Evolutionary conservation across 2,888 invertebrate species (phyloP).

Genomic region (Odontothrips loti): DNA sequence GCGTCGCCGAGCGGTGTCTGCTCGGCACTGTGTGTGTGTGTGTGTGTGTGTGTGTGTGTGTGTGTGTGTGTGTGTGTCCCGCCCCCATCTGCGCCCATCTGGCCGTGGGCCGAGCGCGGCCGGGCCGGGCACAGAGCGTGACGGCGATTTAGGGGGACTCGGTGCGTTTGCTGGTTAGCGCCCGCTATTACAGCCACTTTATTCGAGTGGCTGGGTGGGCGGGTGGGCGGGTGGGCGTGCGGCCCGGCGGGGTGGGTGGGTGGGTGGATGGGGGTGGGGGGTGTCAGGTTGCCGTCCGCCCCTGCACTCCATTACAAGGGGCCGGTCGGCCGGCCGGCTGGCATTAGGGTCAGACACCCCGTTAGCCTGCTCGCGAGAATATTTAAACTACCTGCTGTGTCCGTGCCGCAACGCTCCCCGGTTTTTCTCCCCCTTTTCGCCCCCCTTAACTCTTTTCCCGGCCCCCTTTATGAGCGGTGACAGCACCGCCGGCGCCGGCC

Average conservation of each 20-base stretch:
- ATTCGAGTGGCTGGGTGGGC: not conserved
- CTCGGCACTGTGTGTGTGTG: no score
- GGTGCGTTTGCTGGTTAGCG: slow-evolving; percentile 4
- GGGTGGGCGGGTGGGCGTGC: not conserved
- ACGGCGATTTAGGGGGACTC: not conserved
- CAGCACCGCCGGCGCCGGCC: not conserved
- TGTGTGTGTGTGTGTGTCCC: no score
- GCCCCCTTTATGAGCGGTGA: not conserved
- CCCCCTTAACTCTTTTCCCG: not conserved
- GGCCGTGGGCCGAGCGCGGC: not conserved
- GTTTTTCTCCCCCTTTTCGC: not conserved
- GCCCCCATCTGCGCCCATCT: not conserved
- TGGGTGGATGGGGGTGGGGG: not conserved
- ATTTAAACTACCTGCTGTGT: no score
- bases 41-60: no score
- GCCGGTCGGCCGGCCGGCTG: not conserved
- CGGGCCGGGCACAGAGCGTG: not conserved
- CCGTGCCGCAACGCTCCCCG: no score
- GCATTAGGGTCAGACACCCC: not conserved
- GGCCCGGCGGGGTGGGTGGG: not conserved
- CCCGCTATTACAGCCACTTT: slow-evolving; percentile 9
- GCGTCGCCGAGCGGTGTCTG: not conserved
- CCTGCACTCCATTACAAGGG: not conserved
- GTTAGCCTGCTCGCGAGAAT: no score
- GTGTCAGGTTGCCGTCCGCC: not conserved